Evolutionary conservation across 2,888 invertebrate genomes (phyloP).

Genomic region (Dryobotodes eremita): DNA sequence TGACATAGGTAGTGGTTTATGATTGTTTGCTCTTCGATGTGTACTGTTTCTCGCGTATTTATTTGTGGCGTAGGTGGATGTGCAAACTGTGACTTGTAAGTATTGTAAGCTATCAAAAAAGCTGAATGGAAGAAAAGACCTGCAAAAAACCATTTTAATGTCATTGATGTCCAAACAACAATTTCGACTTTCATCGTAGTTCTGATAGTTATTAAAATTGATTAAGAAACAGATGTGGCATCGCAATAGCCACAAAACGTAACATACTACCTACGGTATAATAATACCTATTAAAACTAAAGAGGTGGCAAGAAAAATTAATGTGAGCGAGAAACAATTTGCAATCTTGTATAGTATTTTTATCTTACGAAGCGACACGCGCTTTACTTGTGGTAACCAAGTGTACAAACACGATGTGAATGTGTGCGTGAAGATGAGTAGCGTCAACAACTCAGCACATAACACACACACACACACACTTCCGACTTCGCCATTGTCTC

Average conservation of each 20-base stretch:
- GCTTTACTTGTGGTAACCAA: too few species aligned
- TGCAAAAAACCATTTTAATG: neutral
- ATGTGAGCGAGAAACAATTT: constrained; percentile 31
- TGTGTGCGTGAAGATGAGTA: too few species aligned
- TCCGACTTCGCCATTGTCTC: too few species aligned
- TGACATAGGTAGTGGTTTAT: constrained; percentile 17
- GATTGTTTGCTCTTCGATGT: constrained; percentile 21
- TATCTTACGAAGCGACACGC: too few species aligned
- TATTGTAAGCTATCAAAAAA: neutral
- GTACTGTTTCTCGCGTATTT: constrained; percentile 10
- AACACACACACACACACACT: too few species aligned
- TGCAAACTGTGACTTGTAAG: neutral
- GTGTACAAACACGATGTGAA: too few species aligned
- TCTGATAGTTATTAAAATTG: neutral
- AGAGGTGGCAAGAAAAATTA: constrained; percentile 30
- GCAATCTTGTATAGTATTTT: constrained; percentile 10
- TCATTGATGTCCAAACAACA: neutral
- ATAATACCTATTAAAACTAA: constrained; percentile 19
- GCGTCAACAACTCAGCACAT: too few species aligned
- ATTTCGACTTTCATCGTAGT: neutral
- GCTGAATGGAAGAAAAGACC: neutral
- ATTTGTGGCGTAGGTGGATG: neutral
- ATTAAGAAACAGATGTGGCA: neutral
- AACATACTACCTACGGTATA: neutral
- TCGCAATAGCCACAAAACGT: neutral